Evolutionary conservation across 2,113 vertebrate species (phyloP).

Genomic region (Lonchura striata): DNA sequence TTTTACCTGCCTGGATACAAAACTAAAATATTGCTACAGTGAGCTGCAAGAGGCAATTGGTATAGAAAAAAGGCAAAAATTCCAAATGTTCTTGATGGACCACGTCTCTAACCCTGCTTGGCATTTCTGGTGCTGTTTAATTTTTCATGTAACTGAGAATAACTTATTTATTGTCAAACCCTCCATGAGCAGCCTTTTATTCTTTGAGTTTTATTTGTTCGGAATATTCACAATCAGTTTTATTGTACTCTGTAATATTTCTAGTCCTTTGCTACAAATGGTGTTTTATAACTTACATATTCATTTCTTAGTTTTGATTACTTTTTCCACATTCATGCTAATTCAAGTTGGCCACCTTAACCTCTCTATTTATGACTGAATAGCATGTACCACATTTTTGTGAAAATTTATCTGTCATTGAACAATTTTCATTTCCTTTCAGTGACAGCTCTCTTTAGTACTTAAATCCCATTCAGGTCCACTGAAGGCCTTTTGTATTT

Average conservation of each 20-base stretch:
- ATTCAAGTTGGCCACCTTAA: background rate
- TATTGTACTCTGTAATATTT: background rate
- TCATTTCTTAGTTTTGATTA: conserved; percentile 19
- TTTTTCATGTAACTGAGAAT: conserved; percentile 18
- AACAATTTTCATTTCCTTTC: conserved; percentile 21
- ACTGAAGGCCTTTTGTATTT: conserved; percentile 18
- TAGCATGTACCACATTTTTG: background rate
- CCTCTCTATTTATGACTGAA: conserved; percentile 24
- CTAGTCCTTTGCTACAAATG: background rate
- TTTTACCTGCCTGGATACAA: background rate
- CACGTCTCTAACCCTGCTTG: background rate
- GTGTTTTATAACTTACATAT: background rate
- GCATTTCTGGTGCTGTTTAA: background rate
- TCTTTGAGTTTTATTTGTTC: conserved; percentile 26
- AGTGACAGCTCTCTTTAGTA: conserved; percentile 14
- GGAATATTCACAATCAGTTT: background rate
- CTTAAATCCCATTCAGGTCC: conserved; percentile 20
- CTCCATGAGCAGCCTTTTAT: background rate
- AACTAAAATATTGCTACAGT: background rate
- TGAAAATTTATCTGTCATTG: conserved; percentile 22
- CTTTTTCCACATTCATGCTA: background rate
- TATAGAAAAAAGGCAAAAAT: background rate
- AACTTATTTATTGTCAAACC: conserved; percentile 13
- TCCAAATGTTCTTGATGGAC: background rate
- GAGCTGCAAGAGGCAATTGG: background rate